Evolutionary conservation across 2,797 vertebrate species (phyloP).

Genomic region (Tapirus indicus): DNA sequence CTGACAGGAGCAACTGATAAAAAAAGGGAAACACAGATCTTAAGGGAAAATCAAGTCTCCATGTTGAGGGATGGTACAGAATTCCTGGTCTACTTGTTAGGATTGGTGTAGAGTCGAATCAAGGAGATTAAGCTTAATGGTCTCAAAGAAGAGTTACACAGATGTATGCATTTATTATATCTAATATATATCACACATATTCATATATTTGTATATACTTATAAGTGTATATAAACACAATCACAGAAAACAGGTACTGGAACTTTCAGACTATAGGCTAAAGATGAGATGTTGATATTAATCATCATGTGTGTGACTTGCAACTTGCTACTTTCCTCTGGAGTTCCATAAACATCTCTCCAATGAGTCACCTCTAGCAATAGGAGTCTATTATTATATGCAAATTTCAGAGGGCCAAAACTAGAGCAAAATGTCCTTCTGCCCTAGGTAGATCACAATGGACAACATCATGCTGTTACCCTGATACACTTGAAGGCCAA

Average conservation of each 20-base stretch:
- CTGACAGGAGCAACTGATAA: not conserved
- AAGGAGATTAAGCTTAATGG: not conserved
- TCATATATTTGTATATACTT: not conserved
- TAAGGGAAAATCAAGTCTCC: not conserved
- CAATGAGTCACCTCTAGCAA: not conserved
- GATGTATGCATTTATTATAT: not conserved
- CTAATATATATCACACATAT: not conserved
- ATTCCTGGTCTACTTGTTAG: not conserved
- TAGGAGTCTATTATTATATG: not conserved
- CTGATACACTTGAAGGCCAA: not conserved
- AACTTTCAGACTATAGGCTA: not conserved
- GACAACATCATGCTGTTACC: not conserved
- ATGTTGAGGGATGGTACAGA: not conserved
- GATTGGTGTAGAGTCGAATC: not conserved
- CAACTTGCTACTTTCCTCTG: not conserved
- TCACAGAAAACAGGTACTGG: not conserved
- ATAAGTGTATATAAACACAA: not conserved
- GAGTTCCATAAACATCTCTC: not conserved
- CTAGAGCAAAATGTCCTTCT: not conserved
- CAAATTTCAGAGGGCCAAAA: not conserved
- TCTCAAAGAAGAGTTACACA: not conserved
- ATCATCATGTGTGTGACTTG: not conserved
- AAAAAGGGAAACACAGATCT: not conserved
- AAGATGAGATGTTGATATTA: not conserved
- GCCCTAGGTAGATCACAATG: not conserved